These are phyloP conservation scores for Drosophila neonasuta DNA, from an alignment of 2,888 invertebrate species.

Conservation along the genomic window DNA sequence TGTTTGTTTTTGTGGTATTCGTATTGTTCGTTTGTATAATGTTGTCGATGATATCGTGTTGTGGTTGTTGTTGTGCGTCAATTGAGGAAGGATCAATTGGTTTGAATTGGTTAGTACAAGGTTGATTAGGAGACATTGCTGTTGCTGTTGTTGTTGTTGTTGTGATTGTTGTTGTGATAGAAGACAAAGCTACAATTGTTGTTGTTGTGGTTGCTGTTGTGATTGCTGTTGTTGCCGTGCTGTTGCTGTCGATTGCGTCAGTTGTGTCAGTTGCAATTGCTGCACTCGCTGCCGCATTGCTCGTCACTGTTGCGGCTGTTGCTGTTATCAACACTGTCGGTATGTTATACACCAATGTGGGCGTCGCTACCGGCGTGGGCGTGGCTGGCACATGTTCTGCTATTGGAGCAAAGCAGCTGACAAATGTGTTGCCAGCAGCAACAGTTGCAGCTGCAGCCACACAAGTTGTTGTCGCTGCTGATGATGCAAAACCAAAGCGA, in stretches of 20 bases:
- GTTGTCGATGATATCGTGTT: slow-evolving; percentile 28
- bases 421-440: slow-evolving; percentile 36
- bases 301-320: slow-evolving; percentile 23
- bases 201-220: slow-evolving; percentile 9
- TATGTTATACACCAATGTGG: slow-evolving; percentile 42
- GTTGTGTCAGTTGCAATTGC: slow-evolving; percentile 1
- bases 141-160: slow-evolving; percentile 36
- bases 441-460: not conserved
- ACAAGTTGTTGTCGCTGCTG: not conserved
- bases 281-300: slow-evolving; percentile 10
- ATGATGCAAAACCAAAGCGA: slow-evolving; percentile 57
- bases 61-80: slow-evolving; percentile 41
- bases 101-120: slow-evolving; percentile 72
- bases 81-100: slow-evolving; percentile 62
- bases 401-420: slow-evolving; percentile 72
- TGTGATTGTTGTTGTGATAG: slow-evolving; percentile 16
- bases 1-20: slow-evolving; percentile 38
- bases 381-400: slow-evolving; percentile 58
- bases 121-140: slow-evolving; percentile 63
- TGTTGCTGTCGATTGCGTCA: slow-evolving; percentile 4
- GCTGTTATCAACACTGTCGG: slow-evolving; percentile 57
- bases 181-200: slow-evolving; percentile 26
- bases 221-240: slow-evolving; percentile 23
- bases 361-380: slow-evolving; percentile 1
- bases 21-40: slow-evolving; percentile 32